These are phyloP conservation scores for Alauda arvensis DNA, from an alignment of 2,797 vertebrate species.

Conservation along the genomic window DNA sequence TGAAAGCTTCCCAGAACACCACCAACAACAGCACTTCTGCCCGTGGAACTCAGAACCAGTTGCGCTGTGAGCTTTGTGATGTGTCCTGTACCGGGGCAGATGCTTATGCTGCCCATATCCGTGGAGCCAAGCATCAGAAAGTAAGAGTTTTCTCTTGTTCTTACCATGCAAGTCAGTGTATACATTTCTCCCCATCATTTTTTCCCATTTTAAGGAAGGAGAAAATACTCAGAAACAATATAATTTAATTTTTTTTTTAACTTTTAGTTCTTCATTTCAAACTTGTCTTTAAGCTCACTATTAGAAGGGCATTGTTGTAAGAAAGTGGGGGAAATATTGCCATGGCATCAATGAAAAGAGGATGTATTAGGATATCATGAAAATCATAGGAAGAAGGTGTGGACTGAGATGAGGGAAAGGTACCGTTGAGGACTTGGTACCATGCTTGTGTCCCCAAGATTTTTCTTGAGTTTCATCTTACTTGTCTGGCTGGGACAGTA, in stretches of 20 bases:
- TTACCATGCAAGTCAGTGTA: background rate
- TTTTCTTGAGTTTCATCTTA: background rate
- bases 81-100: conserved; percentile 95
- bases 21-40: conserved; percentile 76
- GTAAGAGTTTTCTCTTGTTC: conserved; percentile 67
- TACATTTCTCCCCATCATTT: background rate
- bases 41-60: conserved; percentile 91
- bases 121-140: conserved; percentile 97
- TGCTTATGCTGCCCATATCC: conserved; percentile 94
- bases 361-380: background rate
- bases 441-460: background rate
- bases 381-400: background rate
- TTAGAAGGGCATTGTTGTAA: background rate
- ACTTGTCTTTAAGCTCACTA: background rate
- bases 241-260: background rate
- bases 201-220: background rate
- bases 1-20: conserved; percentile 90
- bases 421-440: background rate
- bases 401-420: background rate
- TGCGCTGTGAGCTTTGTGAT: conserved; percentile 95
- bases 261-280: background rate
- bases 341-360: background rate
- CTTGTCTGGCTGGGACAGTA: background rate
- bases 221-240: background rate
- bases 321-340: background rate